Evolutionary conservation across 2,797 vertebrate species (phyloP), one percentile per base, ranked within the genome.

Genomic region (Euthynnus affinis): DNA sequence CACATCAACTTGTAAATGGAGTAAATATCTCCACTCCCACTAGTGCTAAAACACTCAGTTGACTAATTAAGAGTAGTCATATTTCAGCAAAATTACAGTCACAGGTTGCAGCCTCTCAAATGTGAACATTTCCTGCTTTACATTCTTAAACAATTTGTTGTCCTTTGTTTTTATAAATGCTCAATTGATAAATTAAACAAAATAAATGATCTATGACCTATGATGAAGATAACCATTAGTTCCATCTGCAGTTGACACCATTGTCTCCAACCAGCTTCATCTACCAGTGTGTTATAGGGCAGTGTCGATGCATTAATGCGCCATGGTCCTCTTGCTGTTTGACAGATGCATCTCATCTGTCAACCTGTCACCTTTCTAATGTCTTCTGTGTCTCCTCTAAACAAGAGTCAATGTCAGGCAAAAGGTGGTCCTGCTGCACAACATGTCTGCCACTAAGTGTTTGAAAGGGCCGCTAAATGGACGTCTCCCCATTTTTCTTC

Each of bases 371-470:
- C 84, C 87, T 89, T 71, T 91, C 78, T 89, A 84, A 89, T 81
- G 70, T 82, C 77, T 67, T 75, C 77, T 77, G 40, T 63, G 77
- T 90, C 89, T 86, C 86, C 86, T 92, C 84, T 69, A 91, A 92
- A 90, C 89, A 88, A 88, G 83, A 89, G 87, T 89, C 91, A 88
- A 82, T 93, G 92, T 88, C 90, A 87, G 89, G 86, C 63, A 64
- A 89, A 87, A 91, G 84, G 90, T 90, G 87, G 69, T 60, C 63
- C 88, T 71, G 68, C 87, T 89, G 82, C 87, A 94, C 94, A 90
- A 95, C 93, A 89, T 85, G 86, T 88, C 91, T 95, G 94, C 90
- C 93, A 91, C 92, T 93, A 93, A 94, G 90, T 94, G 93, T 96
- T 95, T 94, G 74, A 87, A 86, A 77, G 75, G 92, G 89, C 64